A percentile compares a stretch with the other conserved stretches of the same genome.
Evolutionary conservation across 2,797 vertebrate species (phyloP).

Genomic region (Pampus argenteus): DNA sequence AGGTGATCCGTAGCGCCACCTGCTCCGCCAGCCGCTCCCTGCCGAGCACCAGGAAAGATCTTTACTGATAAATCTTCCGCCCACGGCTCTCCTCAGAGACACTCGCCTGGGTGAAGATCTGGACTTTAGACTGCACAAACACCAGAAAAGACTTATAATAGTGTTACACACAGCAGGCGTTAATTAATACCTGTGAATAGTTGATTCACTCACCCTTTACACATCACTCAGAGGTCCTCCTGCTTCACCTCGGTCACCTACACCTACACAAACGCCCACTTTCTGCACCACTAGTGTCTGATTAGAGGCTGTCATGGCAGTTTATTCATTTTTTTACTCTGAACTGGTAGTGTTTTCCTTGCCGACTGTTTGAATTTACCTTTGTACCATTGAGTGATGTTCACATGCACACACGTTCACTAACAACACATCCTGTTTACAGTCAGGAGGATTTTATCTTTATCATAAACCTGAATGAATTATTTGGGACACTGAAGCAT

Average conservation of each 20-base stretch:
- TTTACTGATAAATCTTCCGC: conserved; percentile 70
- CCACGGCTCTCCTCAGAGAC: background rate
- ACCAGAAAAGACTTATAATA: conserved; percentile 16
- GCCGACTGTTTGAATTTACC: background rate
- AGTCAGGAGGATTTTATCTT: background rate
- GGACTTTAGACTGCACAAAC: conserved; percentile 33
- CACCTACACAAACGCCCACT: conserved; percentile 6
- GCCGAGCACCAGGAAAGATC: conserved; percentile 88
- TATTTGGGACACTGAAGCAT: conserved; percentile 28
- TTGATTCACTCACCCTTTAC: background rate
- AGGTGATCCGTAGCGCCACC: conserved; percentile 97
- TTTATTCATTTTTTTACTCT: conserved; percentile 2
- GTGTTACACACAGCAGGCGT: background rate
- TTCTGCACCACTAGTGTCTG: conserved; percentile 26
- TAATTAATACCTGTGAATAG: conserved; percentile 16
- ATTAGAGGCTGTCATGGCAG: background rate
- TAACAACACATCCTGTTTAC: conserved; percentile 16
- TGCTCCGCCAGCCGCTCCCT: conserved; percentile 88
- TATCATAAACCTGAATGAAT: background rate
- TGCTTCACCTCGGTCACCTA: conserved; percentile 8
- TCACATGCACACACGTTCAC: conserved; percentile 33
- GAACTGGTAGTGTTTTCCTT: conserved; percentile 4
- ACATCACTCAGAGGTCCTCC: conserved; percentile 24
- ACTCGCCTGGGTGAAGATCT: conserved; percentile 4
- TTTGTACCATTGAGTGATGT: conserved; percentile 17